Base-by-base conservation (phyloP, 1,140 invertebrate genomes). In the Centruroides vittatus region DNA sequence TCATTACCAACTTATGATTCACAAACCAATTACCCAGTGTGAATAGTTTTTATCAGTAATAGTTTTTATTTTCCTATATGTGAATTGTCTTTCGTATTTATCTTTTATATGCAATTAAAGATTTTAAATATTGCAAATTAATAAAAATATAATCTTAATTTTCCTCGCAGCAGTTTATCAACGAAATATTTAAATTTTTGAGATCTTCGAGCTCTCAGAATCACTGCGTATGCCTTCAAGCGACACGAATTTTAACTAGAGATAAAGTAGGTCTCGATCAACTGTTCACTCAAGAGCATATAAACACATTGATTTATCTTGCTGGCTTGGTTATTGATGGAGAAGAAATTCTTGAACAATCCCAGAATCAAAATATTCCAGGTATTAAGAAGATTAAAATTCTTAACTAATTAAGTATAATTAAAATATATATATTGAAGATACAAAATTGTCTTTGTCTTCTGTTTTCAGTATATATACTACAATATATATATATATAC, bases 211-310 rank as follows among this genome's bases (percentile, higher is more conserved):
- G 3, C 57, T 63, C n/a, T 47, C 54, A 9, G 49, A 57, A 5
- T 5, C 60, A 34, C 34, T 35, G 12, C n/a, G 35, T 59, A 8
- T 69, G 63, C 55, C 60, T 73, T 51, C 63, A 67, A 55, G 62
- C 61, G 0, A 60, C 72, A 46, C 65, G 72, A 49, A 72, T 73
- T 35, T 60, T 73, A 12, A 71, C 67, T 51, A 81, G 89, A 47
- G 88, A 91, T 64, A 87, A 88, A 75, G 76, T 75, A 48, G 78
- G 81, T 59, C 73, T 90, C n/a, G 78, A 86, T 66, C 78, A 81
- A 66, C 70, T 88, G 47, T 77, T 88, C 51, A 82, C 79, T 68
- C 77, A 81, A 51, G 79, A 85, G 65, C 82, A 80, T 76, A 73
- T 89, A 53, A 75, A 79, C 63, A 74, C 76, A 11, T 73, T 91